Evolutionary conservation across 2,797 vertebrate genomes (phyloP), one percentile per base, ranked within the genome.

Genomic region (Eulemur mongoz): DNA sequence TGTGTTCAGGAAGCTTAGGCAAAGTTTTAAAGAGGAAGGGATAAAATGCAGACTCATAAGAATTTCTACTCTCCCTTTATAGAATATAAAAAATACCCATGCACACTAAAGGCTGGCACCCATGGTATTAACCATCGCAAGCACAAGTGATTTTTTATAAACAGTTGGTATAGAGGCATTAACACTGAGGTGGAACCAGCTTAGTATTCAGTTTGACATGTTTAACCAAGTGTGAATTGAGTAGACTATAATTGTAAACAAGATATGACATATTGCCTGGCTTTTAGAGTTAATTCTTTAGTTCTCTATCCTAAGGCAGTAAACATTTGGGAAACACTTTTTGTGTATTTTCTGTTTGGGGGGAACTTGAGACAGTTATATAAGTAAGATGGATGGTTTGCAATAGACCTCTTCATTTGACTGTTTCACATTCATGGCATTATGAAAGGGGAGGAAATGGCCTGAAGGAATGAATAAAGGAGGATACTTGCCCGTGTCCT

Each of bases 21-120:
- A 92, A 73, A 91, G 57, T 82, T 93, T 78, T 69, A 61, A 96
- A 92, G 63, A 75, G 32, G 73, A 93, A 52, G 22, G 43, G 59
- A 61, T 79, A 92, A 95, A 96, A 89, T 81, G 61, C 38, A 43
- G 57, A 95, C 70, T 82, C 32, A 81, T 84, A 73, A 20, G 78
- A 84, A 92, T 88, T 67, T 90, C 72, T 63, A 43, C 45, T 82
- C 12, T 97, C 61, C 80, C 73, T 95, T 92, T 93, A 95, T 94
- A 87, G 75, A 93, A 59, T 79, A 63, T 61, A 63, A 72, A 81
- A 92, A 54, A 35, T 65, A n/a, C 45, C 2, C 25, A 3, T 4
- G n/a, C 14, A 48, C 43, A 52, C 18, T 57, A 73, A 88, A 90
- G 70, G 20, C 90, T 65, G 23, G 35, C 22, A 61, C 38, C 18